Evolutionary conservation across 2,113 vertebrate genomes (phyloP), one percentile per base, ranked within the genome.

Genomic region (Sinocyclocheilus maitianheensis): DNA sequence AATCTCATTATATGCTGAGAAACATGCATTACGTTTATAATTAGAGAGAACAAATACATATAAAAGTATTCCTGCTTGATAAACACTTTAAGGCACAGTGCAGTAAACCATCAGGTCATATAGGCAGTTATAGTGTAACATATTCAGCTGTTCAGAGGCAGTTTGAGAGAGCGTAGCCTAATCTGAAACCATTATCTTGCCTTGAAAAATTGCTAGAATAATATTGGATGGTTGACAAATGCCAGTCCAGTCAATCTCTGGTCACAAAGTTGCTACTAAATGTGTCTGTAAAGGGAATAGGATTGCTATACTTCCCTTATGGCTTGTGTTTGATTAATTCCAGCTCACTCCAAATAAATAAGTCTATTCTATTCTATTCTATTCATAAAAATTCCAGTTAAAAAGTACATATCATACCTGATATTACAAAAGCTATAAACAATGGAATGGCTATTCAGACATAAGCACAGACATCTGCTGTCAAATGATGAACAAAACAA

Each of bases 341-440:
- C 79, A 83, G 86, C 86, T 75, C 55, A 87, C 77, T 63, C 80
- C 30, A 37, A 87, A 67, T 78, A 67, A 89, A 89, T 89, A 87
- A 74, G 78, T 87, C n/a, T 51, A 81, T 80, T 80, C 37, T 84
- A n/a, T 43, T 80, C 77, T 77, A 53, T 24, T 40, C 74, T 43
- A 22, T 46, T 43, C 71, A n/a, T 71, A 83, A 4, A 87, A 79
- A 67, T 89, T 87, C 88, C 88, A 89, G 88, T 89, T 87, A 77
- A 74, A 24, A 53, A 53, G 76, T 84, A 81, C 67, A 48, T 87
- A 75, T 63, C 40, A 72, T 71, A 55, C 77, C 81, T 58, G 72
- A 83, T 60, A 85, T 80, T 16, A 53, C 81, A 43, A 81, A 75
- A 76, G 30, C 82, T 84, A 89, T 67, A 80, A 67, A 71, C 88